Evolutionary conservation across 2,888 invertebrate genomes (phyloP).

Genomic region (Hydraecia micacea): DNA sequence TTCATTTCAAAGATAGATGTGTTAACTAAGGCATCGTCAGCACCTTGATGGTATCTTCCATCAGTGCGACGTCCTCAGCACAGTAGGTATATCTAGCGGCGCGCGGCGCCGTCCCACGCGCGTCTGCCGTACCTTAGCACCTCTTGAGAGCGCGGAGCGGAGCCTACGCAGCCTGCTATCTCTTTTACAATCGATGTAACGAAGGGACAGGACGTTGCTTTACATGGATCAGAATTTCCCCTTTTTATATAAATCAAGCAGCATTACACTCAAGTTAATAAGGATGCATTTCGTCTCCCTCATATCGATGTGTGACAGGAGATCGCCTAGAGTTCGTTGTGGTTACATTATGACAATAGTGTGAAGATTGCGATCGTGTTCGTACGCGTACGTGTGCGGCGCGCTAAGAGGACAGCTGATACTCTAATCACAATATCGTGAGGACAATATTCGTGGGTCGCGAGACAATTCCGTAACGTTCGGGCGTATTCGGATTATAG

Average conservation of each 20-base stretch:
- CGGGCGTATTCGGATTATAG: conserved; percentile 3
- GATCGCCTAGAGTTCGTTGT: neutral
- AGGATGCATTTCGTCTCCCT: neutral
- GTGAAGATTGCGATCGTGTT: conserved; percentile 16
- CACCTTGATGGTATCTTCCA: neutral
- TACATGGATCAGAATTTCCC: neutral
- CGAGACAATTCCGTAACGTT: neutral
- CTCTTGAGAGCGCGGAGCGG: no score
- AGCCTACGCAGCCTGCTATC: neutral
- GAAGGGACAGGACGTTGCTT: neutral
- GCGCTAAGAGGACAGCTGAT: neutral
- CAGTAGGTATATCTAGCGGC: no score
- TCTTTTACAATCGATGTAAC: neutral
- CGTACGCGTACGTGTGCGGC: conserved; percentile 13
- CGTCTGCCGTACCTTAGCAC: neutral
- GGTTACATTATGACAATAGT: conserved; percentile 5
- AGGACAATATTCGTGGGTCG: neutral
- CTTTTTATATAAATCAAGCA: neutral
- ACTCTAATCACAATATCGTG: no score
- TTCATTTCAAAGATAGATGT: neutral
- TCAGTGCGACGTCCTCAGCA: neutral
- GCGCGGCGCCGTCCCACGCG: neutral
- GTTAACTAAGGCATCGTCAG: neutral
- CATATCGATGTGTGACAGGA: no score
- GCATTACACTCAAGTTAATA: neutral